Percentiles rank a stretch among this genome's conserved stretches.
Evolutionary conservation across 1,140 invertebrate genomes (phyloP).

Genomic region (Kradibia gibbosae): DNA sequence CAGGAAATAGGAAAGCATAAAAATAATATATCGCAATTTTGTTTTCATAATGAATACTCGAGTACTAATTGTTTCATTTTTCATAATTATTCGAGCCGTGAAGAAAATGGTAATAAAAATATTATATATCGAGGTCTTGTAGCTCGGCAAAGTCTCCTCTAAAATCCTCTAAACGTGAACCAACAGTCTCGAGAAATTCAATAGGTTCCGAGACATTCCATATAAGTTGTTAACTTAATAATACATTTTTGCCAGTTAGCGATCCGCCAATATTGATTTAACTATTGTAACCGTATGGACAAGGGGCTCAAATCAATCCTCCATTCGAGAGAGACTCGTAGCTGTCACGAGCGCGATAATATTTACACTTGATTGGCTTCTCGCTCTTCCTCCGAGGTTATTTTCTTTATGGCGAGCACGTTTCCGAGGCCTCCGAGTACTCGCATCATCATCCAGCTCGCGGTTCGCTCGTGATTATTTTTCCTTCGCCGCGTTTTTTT

Average conservation of each 20-base stretch:
- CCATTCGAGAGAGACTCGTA: neutral
- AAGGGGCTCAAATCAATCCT: neutral
- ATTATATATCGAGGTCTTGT: no score
- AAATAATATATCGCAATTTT: no score
- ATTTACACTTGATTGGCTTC: constrained; percentile 63
- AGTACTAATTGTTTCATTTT: neutral
- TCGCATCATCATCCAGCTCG: constrained; percentile 12
- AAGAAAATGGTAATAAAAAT: no score
- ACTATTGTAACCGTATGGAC: constrained; percentile 54
- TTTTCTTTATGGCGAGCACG: constrained; percentile 54
- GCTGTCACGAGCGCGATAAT: constrained; percentile 54
- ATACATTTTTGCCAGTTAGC: neutral
- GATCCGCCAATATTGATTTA: constrained; percentile 67
- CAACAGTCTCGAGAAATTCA: neutral
- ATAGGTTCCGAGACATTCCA: neutral
- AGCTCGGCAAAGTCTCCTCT: no score
- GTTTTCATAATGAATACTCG: neutral
- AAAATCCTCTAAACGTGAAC: no score
- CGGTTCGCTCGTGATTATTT: neutral
- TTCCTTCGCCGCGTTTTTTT: constrained; percentile 33
- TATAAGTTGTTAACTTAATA: neutral
- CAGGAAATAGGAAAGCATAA: neutral
- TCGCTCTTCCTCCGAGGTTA: constrained; percentile 42
- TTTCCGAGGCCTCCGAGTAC: constrained; percentile 10
- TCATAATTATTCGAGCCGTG: neutral